Evolutionary conservation across 2,797 vertebrate species (phyloP).

Genomic region (Amniataba percoides): DNA sequence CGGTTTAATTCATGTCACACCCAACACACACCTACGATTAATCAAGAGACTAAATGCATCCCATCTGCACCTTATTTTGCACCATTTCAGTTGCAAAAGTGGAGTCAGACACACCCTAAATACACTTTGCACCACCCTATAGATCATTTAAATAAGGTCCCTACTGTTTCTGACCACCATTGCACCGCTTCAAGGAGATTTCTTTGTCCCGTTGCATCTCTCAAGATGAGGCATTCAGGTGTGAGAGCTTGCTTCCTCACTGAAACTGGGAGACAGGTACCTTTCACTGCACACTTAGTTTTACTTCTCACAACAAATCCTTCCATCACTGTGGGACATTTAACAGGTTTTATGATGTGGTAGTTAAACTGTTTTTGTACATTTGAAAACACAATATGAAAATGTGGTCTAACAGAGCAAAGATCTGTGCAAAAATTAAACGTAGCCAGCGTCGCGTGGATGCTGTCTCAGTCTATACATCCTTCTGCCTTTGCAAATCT

Average conservation of each 20-base stretch:
- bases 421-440: slow-evolving; percentile 15
- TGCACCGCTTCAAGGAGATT: background rate
- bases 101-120: no score
- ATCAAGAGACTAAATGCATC: no score
- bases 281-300: background rate
- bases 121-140: no score
- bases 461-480: slow-evolving; percentile 24
- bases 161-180: no score
- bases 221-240: no score
- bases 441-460: slow-evolving; percentile 16
- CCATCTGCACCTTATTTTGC: no score
- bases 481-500: slow-evolving; percentile 14
- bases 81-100: no score
- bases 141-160: no score
- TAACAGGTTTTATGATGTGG: background rate
- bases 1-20: no score
- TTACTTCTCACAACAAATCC: slow-evolving; percentile 5
- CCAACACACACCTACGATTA: no score
- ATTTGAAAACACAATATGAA: background rate
- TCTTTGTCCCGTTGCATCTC: background rate
- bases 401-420: background rate
- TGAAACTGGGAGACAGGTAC: background rate
- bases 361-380: slow-evolving; percentile 1
- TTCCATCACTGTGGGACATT: background rate
- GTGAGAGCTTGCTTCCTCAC: no score